A percentile compares a stretch with the other conserved stretches of the same genome.
These are phyloP conservation scores for Psilopogon haemacephalus DNA, from an alignment of 2,113 vertebrate species.

Conservation along the genomic window DNA sequence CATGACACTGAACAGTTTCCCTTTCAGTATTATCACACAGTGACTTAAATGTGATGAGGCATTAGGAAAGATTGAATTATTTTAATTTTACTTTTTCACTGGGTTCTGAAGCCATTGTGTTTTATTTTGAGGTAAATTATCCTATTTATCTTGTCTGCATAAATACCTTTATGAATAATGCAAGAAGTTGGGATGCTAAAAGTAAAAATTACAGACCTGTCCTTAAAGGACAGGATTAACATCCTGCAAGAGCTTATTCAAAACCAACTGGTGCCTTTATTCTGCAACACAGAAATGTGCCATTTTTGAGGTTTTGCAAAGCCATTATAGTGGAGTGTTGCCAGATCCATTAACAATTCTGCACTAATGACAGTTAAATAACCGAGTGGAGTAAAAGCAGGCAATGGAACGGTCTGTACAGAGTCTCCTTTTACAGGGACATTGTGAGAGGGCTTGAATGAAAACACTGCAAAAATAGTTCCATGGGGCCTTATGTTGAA, in stretches of 20 bases:
- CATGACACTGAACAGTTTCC: conserved; percentile 39
- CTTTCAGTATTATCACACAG: conserved; percentile 22
- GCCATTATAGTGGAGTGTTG: not conserved
- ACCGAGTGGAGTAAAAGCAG: not conserved
- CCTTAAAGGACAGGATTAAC: conserved; percentile 50
- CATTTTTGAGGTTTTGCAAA: not conserved
- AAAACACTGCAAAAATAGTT: not conserved
- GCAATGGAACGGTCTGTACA: not conserved
- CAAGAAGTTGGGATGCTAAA: conserved; percentile 31
- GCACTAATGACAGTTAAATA: not conserved
- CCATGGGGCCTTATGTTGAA: not conserved
- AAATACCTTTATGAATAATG: conserved; percentile 69
- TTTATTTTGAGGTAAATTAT: conserved; percentile 72
- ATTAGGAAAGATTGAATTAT: conserved; percentile 52
- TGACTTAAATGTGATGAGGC: conserved; percentile 55
- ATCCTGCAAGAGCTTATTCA: conserved; percentile 37
- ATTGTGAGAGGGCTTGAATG: not conserved
- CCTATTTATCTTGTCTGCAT: conserved; percentile 69
- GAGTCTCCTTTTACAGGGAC: not conserved
- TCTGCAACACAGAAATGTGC: not conserved
- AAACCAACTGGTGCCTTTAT: not conserved
- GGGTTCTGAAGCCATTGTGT: conserved; percentile 21
- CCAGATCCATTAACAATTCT: not conserved
- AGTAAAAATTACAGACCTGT: conserved; percentile 50
- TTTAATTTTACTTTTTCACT: conserved; percentile 63